Evolutionary conservation across 2,113 vertebrate species (phyloP), one percentile per base, ranked within the genome.

Genomic region (Himantopus leucocephalus): DNA sequence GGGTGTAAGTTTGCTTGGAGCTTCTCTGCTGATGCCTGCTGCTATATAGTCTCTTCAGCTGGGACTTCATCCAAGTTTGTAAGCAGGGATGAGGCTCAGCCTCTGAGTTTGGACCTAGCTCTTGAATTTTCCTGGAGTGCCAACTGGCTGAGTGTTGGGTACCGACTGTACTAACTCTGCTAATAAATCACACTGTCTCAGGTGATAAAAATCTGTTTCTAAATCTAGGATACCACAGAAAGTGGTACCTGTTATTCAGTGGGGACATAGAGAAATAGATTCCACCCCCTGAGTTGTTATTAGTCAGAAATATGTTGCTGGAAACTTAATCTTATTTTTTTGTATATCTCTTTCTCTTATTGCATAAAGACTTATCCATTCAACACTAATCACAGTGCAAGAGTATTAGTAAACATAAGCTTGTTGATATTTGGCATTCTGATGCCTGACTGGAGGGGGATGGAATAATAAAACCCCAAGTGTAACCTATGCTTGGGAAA

Each of bases 21-120:
- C 70, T 55, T 55, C 58, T 87, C 50, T 85, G 66, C 50, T 85
- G 91, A 27, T 89, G 70, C 62, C 58, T 88, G 67, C 89, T 92
- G 84, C 58, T 92, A 2, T 85, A 27, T 43, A 70, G 89, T 79
- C 53, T 92, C 77, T 91, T 85, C 35, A 60, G 18, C 84, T 82
- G 86, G 84, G 89, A 47, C 47, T 70, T 79, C 41, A 59, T 95
- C 89, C 95, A 95, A 66, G 29, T 50, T 73, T 92, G 62, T 75
- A 50, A 95, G 66, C 81, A 85, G 55, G 79, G 41, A 82, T 0
- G 2, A 50, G 41, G 53, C 55, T 76, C 45, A 76, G 84, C 41
- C 47, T 84, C 58, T 13, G 56, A 75, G 34, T 87, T 95, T 84
- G 48, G 48, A 50, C 23, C 9, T 11, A 41, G 48, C 7, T 86